A percentile compares a stretch with the other conserved stretches of the same genome.
These are phyloP conservation scores for Pteria penguin DNA, from an alignment of 2,888 invertebrate genomes.

Conservation along the genomic window DNA sequence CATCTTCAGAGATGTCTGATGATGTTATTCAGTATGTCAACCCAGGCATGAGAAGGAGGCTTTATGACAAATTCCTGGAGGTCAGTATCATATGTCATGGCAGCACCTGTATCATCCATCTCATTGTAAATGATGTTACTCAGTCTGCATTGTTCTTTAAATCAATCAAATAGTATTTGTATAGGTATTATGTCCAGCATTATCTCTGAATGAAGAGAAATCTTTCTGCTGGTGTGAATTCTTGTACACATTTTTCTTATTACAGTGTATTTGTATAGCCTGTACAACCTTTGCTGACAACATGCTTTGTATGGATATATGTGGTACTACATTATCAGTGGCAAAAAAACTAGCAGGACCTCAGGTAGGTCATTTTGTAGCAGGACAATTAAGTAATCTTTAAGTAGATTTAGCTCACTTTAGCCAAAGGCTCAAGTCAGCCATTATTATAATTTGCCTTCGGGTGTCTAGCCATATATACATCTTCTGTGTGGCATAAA, in stretches of 20 bases:
- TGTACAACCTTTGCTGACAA: constrained; percentile 67
- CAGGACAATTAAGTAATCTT: neutral
- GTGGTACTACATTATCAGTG: constrained; percentile 61
- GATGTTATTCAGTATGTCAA: constrained; percentile 12
- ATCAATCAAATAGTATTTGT: no score
- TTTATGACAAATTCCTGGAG: constrained; percentile 55
- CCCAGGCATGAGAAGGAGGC: constrained; percentile 35
- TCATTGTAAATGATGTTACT: no score
- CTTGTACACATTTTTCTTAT: constrained; percentile 14
- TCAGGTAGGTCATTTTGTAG: constrained; percentile 49
- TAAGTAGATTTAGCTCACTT: neutral
- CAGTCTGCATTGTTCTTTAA: no score
- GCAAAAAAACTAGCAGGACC: constrained; percentile 63
- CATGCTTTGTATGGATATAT: constrained; percentile 73
- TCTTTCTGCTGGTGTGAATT: neutral
- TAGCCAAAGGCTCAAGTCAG: neutral
- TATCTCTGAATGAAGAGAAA: no score
- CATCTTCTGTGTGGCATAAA: no score
- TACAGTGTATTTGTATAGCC: constrained; percentile 54
- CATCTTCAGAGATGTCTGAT: constrained; percentile 1
- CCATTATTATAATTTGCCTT: no score
- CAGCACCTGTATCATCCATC: no score
- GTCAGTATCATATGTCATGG: no score
- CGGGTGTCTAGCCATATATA: no score
- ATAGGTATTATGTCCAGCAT: no score